Conservation (phyloP, 1,140 invertebrate genomes). For the Himalopsyche phryganea region DNA sequence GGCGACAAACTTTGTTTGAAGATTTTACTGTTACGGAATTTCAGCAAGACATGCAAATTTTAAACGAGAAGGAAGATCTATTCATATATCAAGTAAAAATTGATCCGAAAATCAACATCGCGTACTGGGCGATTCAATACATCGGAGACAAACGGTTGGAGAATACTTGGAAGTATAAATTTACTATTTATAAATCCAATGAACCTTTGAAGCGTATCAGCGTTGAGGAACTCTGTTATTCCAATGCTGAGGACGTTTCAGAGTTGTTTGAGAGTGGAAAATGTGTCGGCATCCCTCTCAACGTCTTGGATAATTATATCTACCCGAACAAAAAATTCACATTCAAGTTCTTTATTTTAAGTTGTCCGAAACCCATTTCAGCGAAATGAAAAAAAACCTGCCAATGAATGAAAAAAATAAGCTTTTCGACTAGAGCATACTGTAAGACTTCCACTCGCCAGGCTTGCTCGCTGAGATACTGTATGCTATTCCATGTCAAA, state of each 20-base stretch:
- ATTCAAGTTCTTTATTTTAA: conserved; percentile 2
- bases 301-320: not conserved
- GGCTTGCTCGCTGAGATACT: no score
- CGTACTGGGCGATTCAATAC: conserved; percentile 6
- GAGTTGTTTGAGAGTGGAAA: not conserved
- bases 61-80: not conserved
- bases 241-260: not conserved
- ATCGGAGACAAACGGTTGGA: not conserved
- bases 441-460: no score
- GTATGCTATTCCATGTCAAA: no score
- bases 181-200: not conserved
- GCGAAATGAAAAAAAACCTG: no score
- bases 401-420: no score
- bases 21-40: conserved; percentile 12
- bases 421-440: no score
- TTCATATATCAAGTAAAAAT: conserved; percentile 9
- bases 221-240: not conserved
- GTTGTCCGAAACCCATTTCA: no score
- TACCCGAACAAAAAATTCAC: not conserved
- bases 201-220: not conserved
- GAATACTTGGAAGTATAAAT: not conserved
- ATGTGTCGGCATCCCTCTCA: not conserved
- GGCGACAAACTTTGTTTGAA: conserved; percentile 9
- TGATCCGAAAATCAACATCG: not conserved
- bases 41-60: conserved; percentile 18